phyloP scores from a whole-genome alignment of 2,888 invertebrate species.

The Bhutanitis thaidina region DNA sequence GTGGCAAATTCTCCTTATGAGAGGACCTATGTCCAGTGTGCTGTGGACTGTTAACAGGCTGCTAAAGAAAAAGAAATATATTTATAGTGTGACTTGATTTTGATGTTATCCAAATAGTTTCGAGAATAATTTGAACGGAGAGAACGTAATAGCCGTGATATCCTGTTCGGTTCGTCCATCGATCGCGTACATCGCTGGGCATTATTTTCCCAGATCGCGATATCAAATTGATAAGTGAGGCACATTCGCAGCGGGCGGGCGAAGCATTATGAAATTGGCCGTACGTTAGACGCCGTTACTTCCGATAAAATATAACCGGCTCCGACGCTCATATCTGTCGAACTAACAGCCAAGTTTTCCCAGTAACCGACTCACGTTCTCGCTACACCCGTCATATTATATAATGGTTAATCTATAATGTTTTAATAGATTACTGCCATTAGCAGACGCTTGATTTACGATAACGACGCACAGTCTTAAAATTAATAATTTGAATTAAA shows the following conservation, averaged over 20 bases:
- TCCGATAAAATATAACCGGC: constrained; percentile 77
- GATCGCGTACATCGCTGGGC: constrained; percentile 50
- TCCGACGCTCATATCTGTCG: constrained; percentile 74
- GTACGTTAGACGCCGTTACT: constrained; percentile 78
- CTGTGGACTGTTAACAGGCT: too few relatives aligned
- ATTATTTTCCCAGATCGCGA: constrained; percentile 74
- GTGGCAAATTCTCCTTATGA: too few relatives aligned
- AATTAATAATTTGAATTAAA: constrained; percentile 6
- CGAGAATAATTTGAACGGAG: neutral
- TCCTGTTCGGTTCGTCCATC: constrained; percentile 30
- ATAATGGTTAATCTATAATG: constrained; percentile 58
- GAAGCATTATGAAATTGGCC: constrained; percentile 79
- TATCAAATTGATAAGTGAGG: constrained; percentile 79
- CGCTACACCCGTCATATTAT: constrained; percentile 52
- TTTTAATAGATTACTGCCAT: constrained; percentile 35
- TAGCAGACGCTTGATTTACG: constrained; percentile 29
- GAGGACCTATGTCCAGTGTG: too few relatives aligned
- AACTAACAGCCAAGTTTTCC: constrained; percentile 45
- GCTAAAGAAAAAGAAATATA: too few relatives aligned
- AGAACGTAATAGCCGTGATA: constrained; percentile 4
- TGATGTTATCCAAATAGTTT: too few relatives aligned
- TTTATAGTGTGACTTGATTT: too few relatives aligned
- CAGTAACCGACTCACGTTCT: constrained; percentile 55
- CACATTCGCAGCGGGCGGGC: constrained; percentile 65
- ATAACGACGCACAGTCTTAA: constrained; percentile 16